A percentile compares a stretch with the other conserved stretches of the same genome.
Conservation (phyloP, 2,797 vertebrate genomes). For the Phataginus tetradactyla region DNA sequence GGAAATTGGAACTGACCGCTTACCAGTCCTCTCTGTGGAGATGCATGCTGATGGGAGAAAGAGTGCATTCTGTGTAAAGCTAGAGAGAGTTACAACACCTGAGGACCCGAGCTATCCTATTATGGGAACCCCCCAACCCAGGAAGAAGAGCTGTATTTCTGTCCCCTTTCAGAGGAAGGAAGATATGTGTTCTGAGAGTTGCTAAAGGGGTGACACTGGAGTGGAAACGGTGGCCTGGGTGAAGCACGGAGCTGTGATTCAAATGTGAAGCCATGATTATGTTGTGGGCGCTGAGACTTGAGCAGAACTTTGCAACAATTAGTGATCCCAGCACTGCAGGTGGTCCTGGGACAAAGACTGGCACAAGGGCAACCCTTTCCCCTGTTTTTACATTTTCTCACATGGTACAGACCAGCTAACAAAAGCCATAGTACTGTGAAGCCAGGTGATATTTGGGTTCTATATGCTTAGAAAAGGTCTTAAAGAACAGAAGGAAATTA, state of each 20-base stretch:
- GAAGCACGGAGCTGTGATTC: neutral
- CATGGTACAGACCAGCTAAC: neutral
- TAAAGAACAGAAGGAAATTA: neutral
- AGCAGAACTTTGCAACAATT: neutral
- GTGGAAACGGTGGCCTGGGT: neutral
- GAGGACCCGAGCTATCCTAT: neutral
- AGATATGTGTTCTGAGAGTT: neutral
- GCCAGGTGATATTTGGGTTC: neutral
- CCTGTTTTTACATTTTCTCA: neutral
- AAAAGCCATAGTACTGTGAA: neutral
- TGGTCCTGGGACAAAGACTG: neutral
- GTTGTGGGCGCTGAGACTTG: neutral
- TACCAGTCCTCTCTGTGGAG: neutral
- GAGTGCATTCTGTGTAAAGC: neutral
- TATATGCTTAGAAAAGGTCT: neutral
- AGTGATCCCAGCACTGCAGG: neutral
- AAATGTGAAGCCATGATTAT: neutral
- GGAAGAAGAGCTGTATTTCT: neutral
- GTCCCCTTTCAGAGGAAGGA: neutral
- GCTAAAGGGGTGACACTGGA: neutral
- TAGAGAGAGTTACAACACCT: neutral
- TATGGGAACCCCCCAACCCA: neutral
- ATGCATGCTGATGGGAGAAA: neutral
- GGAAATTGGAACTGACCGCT: neutral
- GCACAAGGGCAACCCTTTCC: neutral